Conservation (phyloP, 2,113 vertebrate genomes). For the Oceanodroma tethys region DNA sequence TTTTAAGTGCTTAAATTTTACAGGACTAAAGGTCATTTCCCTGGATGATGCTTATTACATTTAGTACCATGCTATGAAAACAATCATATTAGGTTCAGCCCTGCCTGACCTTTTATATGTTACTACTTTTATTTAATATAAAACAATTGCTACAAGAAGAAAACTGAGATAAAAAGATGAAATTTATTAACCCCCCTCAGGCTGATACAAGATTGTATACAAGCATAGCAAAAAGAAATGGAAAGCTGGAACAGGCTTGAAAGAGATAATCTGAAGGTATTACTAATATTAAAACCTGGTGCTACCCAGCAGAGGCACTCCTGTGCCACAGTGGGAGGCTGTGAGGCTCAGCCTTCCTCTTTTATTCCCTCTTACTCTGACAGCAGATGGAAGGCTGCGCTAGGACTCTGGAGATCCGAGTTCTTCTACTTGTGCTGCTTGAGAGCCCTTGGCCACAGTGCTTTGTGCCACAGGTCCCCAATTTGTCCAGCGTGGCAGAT, state of each 20-base stretch:
- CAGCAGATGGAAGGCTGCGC: fast-evolving
- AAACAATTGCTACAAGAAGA: neutral
- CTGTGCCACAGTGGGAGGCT: fast-evolving
- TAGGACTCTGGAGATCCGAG: fast-evolving
- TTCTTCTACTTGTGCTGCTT: neutral
- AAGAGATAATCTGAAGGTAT: neutral
- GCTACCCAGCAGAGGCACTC: neutral
- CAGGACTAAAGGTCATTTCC: neutral
- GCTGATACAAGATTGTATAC: neutral
- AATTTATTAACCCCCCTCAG: neutral
- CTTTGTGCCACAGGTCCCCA: neutral
- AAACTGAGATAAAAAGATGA: neutral
- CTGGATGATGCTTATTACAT: neutral
- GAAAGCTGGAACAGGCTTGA: neutral
- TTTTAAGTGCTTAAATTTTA: slow-evolving; percentile 7
- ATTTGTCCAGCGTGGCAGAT: neutral
- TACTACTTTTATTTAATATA: neutral
- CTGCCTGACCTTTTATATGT: neutral
- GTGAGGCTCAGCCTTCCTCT: neutral
- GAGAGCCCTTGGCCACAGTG: neutral
- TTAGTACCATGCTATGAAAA: neutral
- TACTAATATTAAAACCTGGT: neutral
- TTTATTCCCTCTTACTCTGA: fast-evolving
- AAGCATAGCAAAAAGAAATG: neutral
- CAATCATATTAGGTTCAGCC: neutral